Evolutionary conservation across 2,797 vertebrate species (phyloP).

Genomic region (Trematomus bernacchii): DNA sequence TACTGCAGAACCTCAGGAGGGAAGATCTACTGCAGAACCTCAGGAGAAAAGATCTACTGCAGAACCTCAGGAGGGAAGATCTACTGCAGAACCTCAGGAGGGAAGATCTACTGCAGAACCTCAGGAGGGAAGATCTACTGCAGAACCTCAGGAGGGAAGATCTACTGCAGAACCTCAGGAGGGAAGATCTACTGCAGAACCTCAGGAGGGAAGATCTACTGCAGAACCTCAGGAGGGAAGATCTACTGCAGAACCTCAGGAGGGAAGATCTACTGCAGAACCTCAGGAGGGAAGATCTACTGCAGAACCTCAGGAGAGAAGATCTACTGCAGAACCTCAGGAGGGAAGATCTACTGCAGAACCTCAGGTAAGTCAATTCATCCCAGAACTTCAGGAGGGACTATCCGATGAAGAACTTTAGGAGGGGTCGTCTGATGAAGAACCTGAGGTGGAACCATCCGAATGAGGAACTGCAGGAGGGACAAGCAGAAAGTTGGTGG

Average conservation of each 20-base stretch:
- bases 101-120: slow-evolving; percentile 38
- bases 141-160: too few species aligned
- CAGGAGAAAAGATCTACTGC: background rate
- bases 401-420: background rate
- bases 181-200: too few species aligned
- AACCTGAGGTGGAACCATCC: too few species aligned
- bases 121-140: background rate
- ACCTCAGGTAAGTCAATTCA: background rate
- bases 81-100: slow-evolving; percentile 60
- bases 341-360: background rate
- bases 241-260: too few species aligned
- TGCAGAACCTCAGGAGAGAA: background rate
- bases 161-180: too few species aligned
- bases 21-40: too few species aligned
- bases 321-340: background rate
- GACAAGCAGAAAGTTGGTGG: too few species aligned
- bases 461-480: too few species aligned
- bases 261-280: too few species aligned
- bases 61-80: background rate
- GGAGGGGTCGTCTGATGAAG: background rate
- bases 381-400: background rate
- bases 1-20: too few species aligned
- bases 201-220: background rate
- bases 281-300: too few species aligned
- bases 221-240: background rate